phyloP scores from a whole-genome alignment of 2,113 vertebrate genomes.

The Raphicerus campestris region DNA sequence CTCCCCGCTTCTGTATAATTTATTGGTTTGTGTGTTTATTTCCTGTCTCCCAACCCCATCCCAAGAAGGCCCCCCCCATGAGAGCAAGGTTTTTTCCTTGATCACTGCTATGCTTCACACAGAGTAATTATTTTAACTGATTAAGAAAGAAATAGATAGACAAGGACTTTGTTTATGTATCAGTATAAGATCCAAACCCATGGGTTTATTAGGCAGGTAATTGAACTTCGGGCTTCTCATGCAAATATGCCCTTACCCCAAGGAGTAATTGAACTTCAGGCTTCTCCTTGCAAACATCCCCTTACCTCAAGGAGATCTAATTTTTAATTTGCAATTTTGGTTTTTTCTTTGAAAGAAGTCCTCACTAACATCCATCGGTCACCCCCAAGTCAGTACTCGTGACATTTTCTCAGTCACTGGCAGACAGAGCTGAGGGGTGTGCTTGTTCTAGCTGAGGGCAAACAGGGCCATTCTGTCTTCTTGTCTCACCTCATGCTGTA shows the following conservation, averaged over 20 bases:
- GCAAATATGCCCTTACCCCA: background rate
- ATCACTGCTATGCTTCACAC: no score
- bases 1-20: no score
- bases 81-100: no score
- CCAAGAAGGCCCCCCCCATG: no score
- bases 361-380: rapidly evolving
- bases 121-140: background rate
- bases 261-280: background rate
- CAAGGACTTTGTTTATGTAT: background rate
- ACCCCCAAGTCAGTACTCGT: rapidly evolving
- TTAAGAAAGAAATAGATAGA: background rate
- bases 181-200: background rate
- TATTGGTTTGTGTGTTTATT: no score
- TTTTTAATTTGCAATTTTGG: background rate
- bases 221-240: background rate
- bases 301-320: background rate
- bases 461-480: no score
- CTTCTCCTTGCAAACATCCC: background rate
- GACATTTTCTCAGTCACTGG: rapidly evolving
- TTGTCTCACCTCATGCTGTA: rapidly evolving
- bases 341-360: background rate
- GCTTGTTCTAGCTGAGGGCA: background rate
- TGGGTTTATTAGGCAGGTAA: background rate
- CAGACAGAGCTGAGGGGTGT: rapidly evolving
- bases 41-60: no score